Evolutionary conservation across 2,797 vertebrate species (phyloP).

Genomic region (Potorous gilbertii): DNA sequence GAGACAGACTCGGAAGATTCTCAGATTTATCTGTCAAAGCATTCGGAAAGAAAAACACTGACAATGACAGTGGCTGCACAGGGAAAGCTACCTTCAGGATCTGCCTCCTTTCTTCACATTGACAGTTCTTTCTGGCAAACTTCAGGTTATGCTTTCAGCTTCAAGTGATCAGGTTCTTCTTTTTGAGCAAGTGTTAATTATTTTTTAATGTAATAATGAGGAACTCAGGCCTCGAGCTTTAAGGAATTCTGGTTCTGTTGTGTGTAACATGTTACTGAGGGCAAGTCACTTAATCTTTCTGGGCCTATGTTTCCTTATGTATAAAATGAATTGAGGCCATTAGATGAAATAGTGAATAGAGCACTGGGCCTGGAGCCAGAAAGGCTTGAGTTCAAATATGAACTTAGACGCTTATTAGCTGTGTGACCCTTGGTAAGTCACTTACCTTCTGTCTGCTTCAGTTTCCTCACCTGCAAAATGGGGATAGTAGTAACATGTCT

Average conservation of each 20-base stretch:
- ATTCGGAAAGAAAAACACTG: slow-evolving; percentile 24
- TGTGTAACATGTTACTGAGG: background rate
- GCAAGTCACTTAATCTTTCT: background rate
- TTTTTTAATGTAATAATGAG: slow-evolving; percentile 41
- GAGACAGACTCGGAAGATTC: slow-evolving; percentile 29
- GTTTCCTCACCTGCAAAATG: background rate
- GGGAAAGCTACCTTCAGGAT: slow-evolving; percentile 41
- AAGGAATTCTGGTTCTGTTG: background rate
- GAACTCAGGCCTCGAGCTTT: background rate
- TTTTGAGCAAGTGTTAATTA: background rate
- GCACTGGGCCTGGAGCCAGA: background rate
- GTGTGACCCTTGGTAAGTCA: background rate
- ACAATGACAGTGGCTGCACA: slow-evolving; percentile 39
- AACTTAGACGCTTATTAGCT: background rate
- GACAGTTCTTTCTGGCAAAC: background rate
- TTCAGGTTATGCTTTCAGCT: background rate
- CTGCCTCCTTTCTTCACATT: slow-evolving; percentile 16
- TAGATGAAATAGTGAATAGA: background rate
- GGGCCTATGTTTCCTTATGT: background rate
- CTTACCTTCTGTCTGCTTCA: background rate
- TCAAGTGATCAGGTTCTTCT: slow-evolving; percentile 11
- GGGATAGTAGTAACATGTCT: background rate
- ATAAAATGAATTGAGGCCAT: background rate
- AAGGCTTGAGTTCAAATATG: background rate
- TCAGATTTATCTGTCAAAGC: slow-evolving; percentile 27